Evolutionary conservation across 2,888 invertebrate genomes (phyloP).

Genomic region (Habroteleia sp.): DNA sequence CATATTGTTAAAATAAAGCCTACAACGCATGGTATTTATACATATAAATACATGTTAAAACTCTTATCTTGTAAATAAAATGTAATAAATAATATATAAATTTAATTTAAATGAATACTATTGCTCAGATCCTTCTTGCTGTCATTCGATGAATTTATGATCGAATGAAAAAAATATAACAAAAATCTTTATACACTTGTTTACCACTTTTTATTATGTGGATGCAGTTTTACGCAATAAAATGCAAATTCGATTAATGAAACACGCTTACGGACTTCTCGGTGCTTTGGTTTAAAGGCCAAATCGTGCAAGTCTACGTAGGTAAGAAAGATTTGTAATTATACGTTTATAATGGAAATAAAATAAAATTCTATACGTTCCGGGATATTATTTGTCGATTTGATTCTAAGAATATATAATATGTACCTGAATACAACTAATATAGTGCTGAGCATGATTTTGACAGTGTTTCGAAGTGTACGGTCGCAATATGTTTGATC

Average conservation of each 20-base stretch:
- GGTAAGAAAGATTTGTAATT: conserved; percentile 36
- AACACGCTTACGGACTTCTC: conserved; percentile 32
- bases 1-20: conserved; percentile 41
- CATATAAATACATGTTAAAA: conserved; percentile 59
- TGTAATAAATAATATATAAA: conserved; percentile 60
- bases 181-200: conserved; percentile 45
- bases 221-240: conserved; percentile 14
- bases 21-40: conserved; percentile 59
- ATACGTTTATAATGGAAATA: conserved; percentile 43
- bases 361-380: conserved; percentile 52
- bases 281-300: conserved; percentile 49
- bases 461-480: conserved; percentile 39
- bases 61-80: conserved; percentile 51
- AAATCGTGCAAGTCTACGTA: conserved; percentile 56
- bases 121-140: conserved; percentile 48
- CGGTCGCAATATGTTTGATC: conserved; percentile 15
- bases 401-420: conserved; percentile 41
- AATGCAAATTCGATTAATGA: conserved; percentile 32
- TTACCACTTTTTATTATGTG: background rate
- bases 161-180: conserved; percentile 25
- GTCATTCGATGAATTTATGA: conserved; percentile 5
- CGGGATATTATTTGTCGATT: conserved; percentile 40
- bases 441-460: conserved; percentile 57
- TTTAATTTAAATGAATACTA: conserved; percentile 51
- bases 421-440: conserved; percentile 57